Percentiles rank a stretch among this genome's conserved stretches.
These are phyloP conservation scores for Verasper variegatus DNA, from an alignment of 2,113 vertebrate species.

Conservation along the genomic window DNA sequence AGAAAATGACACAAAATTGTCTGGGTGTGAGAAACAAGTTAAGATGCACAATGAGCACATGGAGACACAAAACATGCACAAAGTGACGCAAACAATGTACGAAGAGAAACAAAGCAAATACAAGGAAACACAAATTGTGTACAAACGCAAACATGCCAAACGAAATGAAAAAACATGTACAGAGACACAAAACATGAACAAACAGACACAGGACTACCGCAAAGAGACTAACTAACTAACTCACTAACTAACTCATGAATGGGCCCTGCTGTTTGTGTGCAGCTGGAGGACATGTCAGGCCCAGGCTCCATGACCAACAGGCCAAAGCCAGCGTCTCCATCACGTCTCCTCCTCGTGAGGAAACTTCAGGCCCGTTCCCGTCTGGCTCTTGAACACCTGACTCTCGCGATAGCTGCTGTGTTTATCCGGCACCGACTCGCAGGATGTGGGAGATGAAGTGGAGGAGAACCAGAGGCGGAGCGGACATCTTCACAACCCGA, in stretches of 20 bases:
- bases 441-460: slow-evolving; percentile 61
- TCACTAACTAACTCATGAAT: background rate
- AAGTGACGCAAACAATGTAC: background rate
- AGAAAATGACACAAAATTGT: no score
- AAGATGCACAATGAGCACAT: background rate
- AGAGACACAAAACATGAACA: background rate
- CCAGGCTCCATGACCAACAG: background rate
- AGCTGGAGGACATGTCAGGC: background rate
- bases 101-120: background rate
- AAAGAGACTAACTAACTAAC: background rate
- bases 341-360: background rate
- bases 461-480: slow-evolving; percentile 36
- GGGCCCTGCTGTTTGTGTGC: background rate
- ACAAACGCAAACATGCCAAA: no score
- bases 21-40: no score
- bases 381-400: background rate
- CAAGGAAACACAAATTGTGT: background rate
- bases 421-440: slow-evolving; percentile 37
- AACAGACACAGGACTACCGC: background rate
- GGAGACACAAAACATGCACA: background rate
- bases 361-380: background rate
- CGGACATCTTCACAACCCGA: slow-evolving; percentile 15
- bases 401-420: slow-evolving; percentile 78
- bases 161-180: background rate
- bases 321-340: background rate